A percentile compares a stretch with the other conserved stretches of the same genome.
Evolutionary conservation across 1,140 invertebrate genomes (phyloP).

Genomic region (Drosophila tropicalis): DNA sequence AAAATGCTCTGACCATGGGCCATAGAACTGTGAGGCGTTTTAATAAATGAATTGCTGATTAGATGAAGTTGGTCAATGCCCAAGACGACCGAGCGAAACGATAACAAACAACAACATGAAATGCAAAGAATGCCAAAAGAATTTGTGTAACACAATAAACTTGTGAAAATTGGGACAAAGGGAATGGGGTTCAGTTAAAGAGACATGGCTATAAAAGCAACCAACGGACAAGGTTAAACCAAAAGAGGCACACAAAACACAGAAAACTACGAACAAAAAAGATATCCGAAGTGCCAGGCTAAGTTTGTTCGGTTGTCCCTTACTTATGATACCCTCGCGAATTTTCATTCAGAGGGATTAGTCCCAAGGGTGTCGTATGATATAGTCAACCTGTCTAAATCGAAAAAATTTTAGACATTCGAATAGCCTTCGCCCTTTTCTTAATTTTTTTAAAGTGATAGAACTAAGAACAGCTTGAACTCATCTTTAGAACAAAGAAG

Average conservation of each 20-base stretch:
- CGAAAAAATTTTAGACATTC: background rate
- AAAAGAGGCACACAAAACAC: constrained; percentile 19
- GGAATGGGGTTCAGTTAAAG: constrained; percentile 14
- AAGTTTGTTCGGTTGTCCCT: background rate
- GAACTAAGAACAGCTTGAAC: too few species aligned
- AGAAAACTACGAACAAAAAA: background rate
- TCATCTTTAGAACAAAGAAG: too few species aligned
- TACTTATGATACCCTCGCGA: background rate
- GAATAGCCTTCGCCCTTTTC: too few species aligned
- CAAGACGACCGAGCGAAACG: constrained; percentile 7
- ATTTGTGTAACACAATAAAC: constrained; percentile 73
- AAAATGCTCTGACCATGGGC: constrained; percentile 32
- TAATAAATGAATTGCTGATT: constrained; percentile 74
- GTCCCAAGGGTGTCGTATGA: background rate
- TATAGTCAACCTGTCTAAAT: background rate
- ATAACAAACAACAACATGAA: constrained; percentile 39
- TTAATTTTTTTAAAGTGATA: too few species aligned
- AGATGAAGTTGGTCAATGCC: constrained; percentile 55
- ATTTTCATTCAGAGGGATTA: constrained; percentile 3
- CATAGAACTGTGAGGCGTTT: constrained; percentile 46
- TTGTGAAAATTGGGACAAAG: constrained; percentile 46
- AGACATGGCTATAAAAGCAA: constrained; percentile 29
- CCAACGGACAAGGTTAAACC: constrained; percentile 52
- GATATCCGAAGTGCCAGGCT: constrained; percentile 1
- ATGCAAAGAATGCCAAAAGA: constrained; percentile 53